A percentile compares a stretch with the other conserved stretches of the same genome.
Evolutionary conservation across 2,888 invertebrate genomes (phyloP).

Genomic region (Drosophila koepferae): DNA sequence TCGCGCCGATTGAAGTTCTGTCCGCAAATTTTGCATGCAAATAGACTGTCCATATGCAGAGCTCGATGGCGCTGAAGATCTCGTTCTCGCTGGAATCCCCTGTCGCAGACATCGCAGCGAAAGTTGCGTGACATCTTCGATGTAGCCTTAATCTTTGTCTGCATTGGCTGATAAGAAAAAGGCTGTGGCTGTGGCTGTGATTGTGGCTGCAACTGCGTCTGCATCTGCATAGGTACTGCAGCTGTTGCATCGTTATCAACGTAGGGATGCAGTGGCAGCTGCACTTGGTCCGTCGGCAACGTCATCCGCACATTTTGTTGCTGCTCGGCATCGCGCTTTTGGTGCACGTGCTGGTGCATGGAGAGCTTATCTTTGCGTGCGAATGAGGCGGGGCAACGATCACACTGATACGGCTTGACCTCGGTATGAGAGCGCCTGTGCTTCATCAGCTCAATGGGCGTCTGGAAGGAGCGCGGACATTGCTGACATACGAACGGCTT

Average conservation of each 20-base stretch:
- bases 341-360: constrained; percentile 88
- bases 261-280: constrained; percentile 71
- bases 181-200: neutral
- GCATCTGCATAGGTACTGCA: neutral
- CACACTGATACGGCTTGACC: constrained; percentile 88
- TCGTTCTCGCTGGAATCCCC: constrained; percentile 89
- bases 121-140: constrained; percentile 85
- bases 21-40: constrained; percentile 89
- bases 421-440: constrained; percentile 90
- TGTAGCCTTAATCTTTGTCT: constrained; percentile 21
- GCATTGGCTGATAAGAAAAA: constrained; percentile 15
- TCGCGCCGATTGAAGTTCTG: constrained; percentile 87
- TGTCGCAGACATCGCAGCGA: constrained; percentile 89
- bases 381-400: constrained; percentile 89
- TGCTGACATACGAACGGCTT: constrained; percentile 90
- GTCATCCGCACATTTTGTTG: constrained; percentile 51
- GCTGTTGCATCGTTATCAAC: constrained; percentile 39
- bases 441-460: constrained; percentile 88
- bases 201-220: neutral
- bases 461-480: constrained; percentile 90
- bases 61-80: constrained; percentile 90
- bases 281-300: constrained; percentile 25
- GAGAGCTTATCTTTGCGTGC: constrained; percentile 89
- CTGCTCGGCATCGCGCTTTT: constrained; percentile 73
- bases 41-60: constrained; percentile 89